Percentiles rank a stretch among this genome's conserved stretches.
Evolutionary conservation across 2,888 invertebrate species (phyloP).

Genomic region (Rotaria macrura): DNA sequence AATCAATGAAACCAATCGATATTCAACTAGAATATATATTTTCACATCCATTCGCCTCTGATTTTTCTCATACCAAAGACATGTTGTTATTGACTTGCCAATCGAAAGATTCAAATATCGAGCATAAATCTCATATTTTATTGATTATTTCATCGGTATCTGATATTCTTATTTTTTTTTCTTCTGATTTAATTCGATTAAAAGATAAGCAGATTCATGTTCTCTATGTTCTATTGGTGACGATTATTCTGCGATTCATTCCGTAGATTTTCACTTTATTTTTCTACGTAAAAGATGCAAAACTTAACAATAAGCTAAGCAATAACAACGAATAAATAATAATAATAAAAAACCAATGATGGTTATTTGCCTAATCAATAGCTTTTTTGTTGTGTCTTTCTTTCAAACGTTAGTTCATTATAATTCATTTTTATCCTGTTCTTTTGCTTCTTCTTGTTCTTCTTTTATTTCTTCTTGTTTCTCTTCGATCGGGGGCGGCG

Average conservation of each 20-base stretch:
- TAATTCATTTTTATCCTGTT: neutral
- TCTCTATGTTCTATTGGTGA: neutral
- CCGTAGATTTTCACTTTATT: neutral
- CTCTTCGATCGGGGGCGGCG: neutral
- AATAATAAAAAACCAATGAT: neutral
- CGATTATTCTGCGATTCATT: neutral
- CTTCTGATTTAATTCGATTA: neutral
- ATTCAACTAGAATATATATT: neutral
- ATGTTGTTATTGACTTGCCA: neutral
- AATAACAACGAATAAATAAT: conserved; percentile 1
- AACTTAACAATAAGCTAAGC: neutral
- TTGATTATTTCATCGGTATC: neutral
- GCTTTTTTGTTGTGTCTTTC: neutral
- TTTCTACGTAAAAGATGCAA: neutral
- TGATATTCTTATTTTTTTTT: neutral
- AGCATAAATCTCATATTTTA: neutral
- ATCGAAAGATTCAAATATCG: neutral
- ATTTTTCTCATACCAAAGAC: too few relatives aligned
- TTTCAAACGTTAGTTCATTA: neutral
- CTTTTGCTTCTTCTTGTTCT: neutral
- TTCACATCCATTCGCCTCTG: too few relatives aligned
- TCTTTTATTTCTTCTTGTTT: neutral
- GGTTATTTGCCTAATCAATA: conserved; percentile 1
- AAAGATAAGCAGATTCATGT: neutral
- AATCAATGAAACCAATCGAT: too few relatives aligned